These are phyloP conservation scores for Opisthograptis luteolata DNA, from an alignment of 2,888 invertebrate species.

Conservation along the genomic window DNA sequence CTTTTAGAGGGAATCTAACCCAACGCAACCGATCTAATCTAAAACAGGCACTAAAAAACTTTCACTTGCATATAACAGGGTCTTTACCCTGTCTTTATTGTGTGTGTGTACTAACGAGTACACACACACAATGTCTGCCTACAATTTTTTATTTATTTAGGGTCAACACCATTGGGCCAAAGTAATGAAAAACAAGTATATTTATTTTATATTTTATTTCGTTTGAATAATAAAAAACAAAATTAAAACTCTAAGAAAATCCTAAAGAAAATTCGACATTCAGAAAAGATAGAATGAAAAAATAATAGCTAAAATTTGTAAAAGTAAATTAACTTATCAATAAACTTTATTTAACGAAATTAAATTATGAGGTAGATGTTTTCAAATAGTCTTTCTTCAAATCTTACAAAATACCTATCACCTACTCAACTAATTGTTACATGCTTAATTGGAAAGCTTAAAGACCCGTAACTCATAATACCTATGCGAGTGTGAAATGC, in stretches of 20 bases:
- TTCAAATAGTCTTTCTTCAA: slow-evolving; percentile 78
- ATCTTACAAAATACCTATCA: slow-evolving; percentile 58
- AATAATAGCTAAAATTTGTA: slow-evolving; percentile 74
- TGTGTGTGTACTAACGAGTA: no score
- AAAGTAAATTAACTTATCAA: slow-evolving; percentile 76
- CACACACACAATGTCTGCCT: no score
- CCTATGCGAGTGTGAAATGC: slow-evolving; percentile 21
- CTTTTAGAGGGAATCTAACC: no score
- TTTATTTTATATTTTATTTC: slow-evolving; percentile 69
- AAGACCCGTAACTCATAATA: slow-evolving; percentile 55
- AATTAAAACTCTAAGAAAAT: slow-evolving; percentile 79
- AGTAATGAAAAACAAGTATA: slow-evolving; percentile 46
- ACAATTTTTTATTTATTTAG: no score
- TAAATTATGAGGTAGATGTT: slow-evolving; percentile 83
- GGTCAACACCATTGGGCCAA: no score
- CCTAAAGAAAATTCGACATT: slow-evolving; percentile 66
- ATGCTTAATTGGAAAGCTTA: slow-evolving; percentile 53
- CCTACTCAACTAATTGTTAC: slow-evolving; percentile 58
- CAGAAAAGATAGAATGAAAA: slow-evolving; percentile 64
- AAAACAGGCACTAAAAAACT: no score
- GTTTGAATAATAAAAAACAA: slow-evolving; percentile 79
- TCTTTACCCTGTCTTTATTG: no score
- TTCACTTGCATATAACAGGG: no score
- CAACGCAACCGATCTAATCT: no score
- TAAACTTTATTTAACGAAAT: slow-evolving; percentile 77